Percentiles rank a stretch among this genome's conserved stretches.
These are phyloP conservation scores for Apostichopus japonicus DNA, from an alignment of 35 echinoderm and acorn worm species.

Conservation along the genomic window DNA sequence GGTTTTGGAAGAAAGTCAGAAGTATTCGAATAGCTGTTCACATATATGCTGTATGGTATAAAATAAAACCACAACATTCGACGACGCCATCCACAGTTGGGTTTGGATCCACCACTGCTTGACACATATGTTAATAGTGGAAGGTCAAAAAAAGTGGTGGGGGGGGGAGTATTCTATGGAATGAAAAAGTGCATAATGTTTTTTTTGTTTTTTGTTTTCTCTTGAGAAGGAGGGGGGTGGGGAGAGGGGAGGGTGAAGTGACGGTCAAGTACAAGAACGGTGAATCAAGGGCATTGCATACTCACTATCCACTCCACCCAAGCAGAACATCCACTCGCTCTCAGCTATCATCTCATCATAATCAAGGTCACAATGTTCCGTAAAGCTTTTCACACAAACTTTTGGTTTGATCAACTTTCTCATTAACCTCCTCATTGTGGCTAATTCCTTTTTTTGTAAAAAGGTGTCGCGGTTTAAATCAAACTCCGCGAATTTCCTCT, in stretches of 20 bases:
- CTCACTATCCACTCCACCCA: slow-evolving; percentile 62
- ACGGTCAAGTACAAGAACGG: slow-evolving; percentile 64
- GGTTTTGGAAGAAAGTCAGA: no score
- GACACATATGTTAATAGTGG: neutral
- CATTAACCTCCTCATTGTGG: slow-evolving; percentile 47
- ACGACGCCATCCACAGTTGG: neutral
- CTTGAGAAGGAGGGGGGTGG: neutral
- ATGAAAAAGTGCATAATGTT: slow-evolving; percentile 27
- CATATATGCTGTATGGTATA: no score
- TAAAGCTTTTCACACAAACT: slow-evolving; percentile 44
- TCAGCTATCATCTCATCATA: slow-evolving; percentile 45
- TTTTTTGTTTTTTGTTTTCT: neutral
- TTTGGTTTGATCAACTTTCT: slow-evolving; percentile 47
- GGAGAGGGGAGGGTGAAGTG: slow-evolving; percentile 9
- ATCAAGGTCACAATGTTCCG: slow-evolving; percentile 44
- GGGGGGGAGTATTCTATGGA: neutral
- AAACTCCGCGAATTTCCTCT: slow-evolving; percentile 27
- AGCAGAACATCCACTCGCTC: slow-evolving; percentile 54
- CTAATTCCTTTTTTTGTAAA: slow-evolving; percentile 47
- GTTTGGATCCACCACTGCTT: neutral
- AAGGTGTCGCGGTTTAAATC: slow-evolving; percentile 34
- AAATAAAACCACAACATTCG: no score
- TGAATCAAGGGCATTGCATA: slow-evolving; percentile 44
- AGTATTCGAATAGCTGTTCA: no score
- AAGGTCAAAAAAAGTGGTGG: neutral